Evolutionary conservation across 92 coral and sea anemone species (phyloP).

Genomic region (Scolanthus callimorphus): DNA sequence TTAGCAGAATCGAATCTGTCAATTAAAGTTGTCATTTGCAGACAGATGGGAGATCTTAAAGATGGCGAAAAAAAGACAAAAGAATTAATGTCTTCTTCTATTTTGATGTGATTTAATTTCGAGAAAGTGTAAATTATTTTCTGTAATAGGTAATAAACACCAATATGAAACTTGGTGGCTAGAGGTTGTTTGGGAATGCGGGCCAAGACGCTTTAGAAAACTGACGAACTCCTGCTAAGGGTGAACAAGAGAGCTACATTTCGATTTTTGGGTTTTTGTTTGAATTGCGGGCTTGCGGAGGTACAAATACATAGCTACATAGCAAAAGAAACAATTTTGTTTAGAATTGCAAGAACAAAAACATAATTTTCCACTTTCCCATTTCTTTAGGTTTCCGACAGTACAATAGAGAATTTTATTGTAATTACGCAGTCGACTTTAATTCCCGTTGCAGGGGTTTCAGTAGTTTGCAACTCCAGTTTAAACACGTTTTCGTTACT

Average conservation of each 20-base stretch:
- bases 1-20: conserved; percentile 7
- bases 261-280: not conserved
- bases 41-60: not conserved
- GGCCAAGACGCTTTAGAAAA: not conserved
- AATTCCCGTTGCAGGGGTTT: no score
- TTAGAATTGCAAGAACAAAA: no score
- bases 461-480: no score
- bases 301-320: no score
- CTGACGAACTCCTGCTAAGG: not conserved
- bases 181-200: not conserved
- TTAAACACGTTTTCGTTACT: no score
- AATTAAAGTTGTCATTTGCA: not conserved
- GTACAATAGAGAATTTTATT: no score
- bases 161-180: not conserved
- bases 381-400: no score
- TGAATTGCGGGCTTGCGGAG: not conserved
- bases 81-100: no score
- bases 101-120: not conserved
- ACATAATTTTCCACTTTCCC: no score
- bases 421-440: no score
- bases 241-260: not conserved
- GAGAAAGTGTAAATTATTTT: not conserved
- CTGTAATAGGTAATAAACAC: not conserved
- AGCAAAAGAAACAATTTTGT: not conserved
- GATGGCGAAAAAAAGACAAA: no score